Base-by-base conservation (phyloP, 92 coral and sea anemone genomes). In the Nematostella vectensis region DNA sequence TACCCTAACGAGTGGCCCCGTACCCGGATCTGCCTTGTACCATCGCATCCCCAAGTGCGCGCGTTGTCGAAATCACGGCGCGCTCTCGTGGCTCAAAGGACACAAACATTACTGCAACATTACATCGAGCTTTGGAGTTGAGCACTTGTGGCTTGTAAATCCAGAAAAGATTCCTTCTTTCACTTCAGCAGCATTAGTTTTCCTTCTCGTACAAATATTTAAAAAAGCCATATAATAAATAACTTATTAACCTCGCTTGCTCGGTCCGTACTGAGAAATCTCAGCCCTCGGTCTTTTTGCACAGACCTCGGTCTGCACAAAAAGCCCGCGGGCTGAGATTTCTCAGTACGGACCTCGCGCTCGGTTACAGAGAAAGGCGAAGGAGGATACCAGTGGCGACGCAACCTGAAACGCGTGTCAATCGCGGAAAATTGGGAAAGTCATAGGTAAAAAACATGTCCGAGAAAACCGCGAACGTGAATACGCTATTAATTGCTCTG, bases 31-130 rank as follows among this genome's bases (percentile, higher is more conserved):
- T 48, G 96, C 98, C n/a, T 61, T 88, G 57, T 91, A 91, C 48
- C 95, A 91, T 54, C 87, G 98, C 19, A 91, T 88, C 47, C 99
- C 99, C 23, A 93, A 93, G 57, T 93, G 99, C 55, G 96, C 96
- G 13, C 99, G 99, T 31, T 93, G 99, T 58, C 93, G 99, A 6
- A 93, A 87, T 27, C 99, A 93, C 30, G 96, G 96, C 40, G 87
- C 96, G 13, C 62, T 93, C 19, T 88, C 99, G 9, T 86, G 96
- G 96, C 65, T 93, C 15, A 93, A 87, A 52, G 99, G 99, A 27
- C 99, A 93, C 77, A 93, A 93, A 49, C 99, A 88, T 39, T 87
- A 93, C 49, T 93, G 99, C 56, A 70, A 82, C 24, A 86, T 80
- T 81, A 60, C 83, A 47, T 95, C 86, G 65, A 86, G 99, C 29